Conservation (phyloP, 2,888 invertebrate species). For the Hermodice carunculata region DNA sequence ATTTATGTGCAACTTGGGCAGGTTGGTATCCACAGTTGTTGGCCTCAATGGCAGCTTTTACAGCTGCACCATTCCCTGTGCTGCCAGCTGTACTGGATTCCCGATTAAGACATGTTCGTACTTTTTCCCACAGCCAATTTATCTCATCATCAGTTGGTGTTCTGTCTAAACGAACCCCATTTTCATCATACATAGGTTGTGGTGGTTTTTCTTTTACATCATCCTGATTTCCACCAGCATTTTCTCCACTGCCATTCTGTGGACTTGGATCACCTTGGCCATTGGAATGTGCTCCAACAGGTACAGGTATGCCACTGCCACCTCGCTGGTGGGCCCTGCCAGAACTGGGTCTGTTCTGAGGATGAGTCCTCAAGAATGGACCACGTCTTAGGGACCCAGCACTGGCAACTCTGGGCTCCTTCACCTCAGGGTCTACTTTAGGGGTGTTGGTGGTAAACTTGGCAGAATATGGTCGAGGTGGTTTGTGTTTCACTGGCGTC, state of each 20-base stretch:
- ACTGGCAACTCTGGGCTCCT: slow-evolving; percentile 12
- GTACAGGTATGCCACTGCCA: background rate
- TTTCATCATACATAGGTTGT: slow-evolving; percentile 22
- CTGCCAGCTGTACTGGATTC: background rate
- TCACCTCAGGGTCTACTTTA: slow-evolving; percentile 1
- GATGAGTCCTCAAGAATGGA: slow-evolving; percentile 15
- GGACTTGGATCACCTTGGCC: background rate
- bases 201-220: too few species aligned
- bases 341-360: background rate
- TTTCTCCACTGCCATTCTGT: background rate
- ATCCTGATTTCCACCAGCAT: too few species aligned
- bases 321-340: background rate
- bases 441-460: background rate
- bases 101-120: slow-evolving; percentile 58
- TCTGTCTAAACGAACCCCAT: slow-evolving; percentile 50
- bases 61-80: too few species aligned
- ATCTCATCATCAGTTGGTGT: slow-evolving; percentile 69
- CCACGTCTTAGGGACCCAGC: slow-evolving; percentile 20
- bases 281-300: background rate
- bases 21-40: slow-evolving; percentile 39
- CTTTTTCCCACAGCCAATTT: slow-evolving; percentile 66
- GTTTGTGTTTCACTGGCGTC: background rate
- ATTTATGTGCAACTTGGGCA: slow-evolving; percentile 52
- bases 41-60: too few species aligned
- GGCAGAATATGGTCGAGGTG: slow-evolving; percentile 15